Conservation (phyloP, 1,140 invertebrate genomes). For the Eriocheir sinensis region DNA sequence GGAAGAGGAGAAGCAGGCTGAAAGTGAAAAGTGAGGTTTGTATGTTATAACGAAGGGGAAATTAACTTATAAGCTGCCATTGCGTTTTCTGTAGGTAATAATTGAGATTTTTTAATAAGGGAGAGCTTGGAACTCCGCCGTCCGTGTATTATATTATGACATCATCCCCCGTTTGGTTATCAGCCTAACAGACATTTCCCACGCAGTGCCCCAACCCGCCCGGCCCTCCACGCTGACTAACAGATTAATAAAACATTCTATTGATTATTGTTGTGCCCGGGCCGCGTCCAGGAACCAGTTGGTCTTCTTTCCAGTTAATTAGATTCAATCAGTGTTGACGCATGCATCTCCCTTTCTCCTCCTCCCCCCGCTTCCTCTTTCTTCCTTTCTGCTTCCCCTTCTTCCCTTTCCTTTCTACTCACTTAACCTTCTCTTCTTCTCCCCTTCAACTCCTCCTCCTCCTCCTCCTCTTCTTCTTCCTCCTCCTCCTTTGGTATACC, state of each 20-base stretch:
- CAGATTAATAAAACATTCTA: background rate
- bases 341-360: background rate
- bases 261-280: background rate
- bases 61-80: background rate
- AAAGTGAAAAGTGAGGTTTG: background rate
- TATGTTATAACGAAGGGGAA: background rate
- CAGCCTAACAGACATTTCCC: background rate
- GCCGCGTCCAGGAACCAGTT: background rate
- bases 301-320: slow-evolving; percentile 26
- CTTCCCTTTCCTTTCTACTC: background rate
- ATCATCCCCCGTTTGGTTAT: background rate
- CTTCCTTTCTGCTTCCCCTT: background rate
- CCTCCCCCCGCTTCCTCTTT: background rate
- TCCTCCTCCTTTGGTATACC: too few relatives aligned
- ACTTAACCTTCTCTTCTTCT: too few relatives aligned
- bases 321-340: background rate
- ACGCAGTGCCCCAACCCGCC: background rate
- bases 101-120: background rate
- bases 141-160: background rate
- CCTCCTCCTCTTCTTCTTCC: background rate
- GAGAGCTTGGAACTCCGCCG: too few relatives aligned
- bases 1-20: background rate
- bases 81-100: too few relatives aligned
- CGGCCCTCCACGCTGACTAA: background rate
- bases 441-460: too few relatives aligned